These are phyloP conservation scores for Selenia dentaria DNA, from an alignment of 2,888 invertebrate species.

Conservation along the genomic window DNA sequence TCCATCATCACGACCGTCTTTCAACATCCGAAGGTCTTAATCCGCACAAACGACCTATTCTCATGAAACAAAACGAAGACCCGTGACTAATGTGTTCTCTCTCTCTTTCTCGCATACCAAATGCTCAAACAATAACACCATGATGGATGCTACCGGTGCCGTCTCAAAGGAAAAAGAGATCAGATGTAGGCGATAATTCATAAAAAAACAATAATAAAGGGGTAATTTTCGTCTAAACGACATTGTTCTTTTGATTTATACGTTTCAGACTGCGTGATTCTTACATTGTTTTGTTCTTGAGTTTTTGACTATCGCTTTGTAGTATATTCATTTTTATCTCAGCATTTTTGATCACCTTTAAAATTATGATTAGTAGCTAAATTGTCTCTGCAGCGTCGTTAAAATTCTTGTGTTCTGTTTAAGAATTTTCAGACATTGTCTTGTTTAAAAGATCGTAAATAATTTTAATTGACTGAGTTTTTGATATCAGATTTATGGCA, in stretches of 20 bases:
- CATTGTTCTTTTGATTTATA: conserved; percentile 64
- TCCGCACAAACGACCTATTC: conserved; percentile 54
- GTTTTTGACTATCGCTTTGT: conserved; percentile 27
- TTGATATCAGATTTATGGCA: conserved; percentile 2
- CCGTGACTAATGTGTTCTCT: conserved; percentile 62
- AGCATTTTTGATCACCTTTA: conserved; percentile 30
- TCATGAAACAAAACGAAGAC: conserved; percentile 65
- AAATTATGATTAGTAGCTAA: conserved; percentile 35
- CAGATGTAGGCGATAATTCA: conserved; percentile 74
- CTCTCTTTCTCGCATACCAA: conserved; percentile 49
- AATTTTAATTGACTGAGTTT: conserved; percentile 31
- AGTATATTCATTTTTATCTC: conserved; percentile 30
- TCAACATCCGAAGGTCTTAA: conserved; percentile 50
- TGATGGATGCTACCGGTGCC: conserved; percentile 73
- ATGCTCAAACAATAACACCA: conserved; percentile 64
- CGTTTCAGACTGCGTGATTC: conserved; percentile 39
- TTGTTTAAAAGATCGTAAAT: conserved; percentile 23
- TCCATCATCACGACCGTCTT: conserved; percentile 32
- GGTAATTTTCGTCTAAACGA: conserved; percentile 58
- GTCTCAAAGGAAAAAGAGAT: conserved; percentile 67
- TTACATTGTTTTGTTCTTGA: conserved; percentile 20
- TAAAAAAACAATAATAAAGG: conserved; percentile 70
- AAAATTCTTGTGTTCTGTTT: conserved; percentile 24
- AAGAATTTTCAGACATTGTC: conserved; percentile 24
- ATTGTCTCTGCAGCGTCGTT: conserved; percentile 33